phyloP scores from a whole-genome alignment of 2,888 invertebrate genomes.

The Coenonympha glycerion region DNA sequence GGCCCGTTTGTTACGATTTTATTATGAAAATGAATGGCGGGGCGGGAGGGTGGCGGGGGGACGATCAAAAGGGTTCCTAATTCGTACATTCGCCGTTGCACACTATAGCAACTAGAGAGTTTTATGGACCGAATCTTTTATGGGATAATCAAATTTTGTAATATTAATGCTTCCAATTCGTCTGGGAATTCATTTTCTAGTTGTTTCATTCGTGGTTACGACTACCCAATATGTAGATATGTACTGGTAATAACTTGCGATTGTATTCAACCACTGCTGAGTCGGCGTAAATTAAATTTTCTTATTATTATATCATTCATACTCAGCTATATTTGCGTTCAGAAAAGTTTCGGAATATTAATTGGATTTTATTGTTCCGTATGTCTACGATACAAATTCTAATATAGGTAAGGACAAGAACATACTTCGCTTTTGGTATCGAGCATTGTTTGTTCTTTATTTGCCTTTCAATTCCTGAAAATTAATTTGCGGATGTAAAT shows the following conservation, averaged over 20 bases:
- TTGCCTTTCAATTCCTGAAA: constrained; percentile 55
- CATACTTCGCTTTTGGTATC: constrained; percentile 4
- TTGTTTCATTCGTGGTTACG: constrained; percentile 27
- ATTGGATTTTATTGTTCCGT: constrained; percentile 12
- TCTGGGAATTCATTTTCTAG: constrained; percentile 57
- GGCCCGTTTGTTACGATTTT: constrained; percentile 74
- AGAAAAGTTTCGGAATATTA: constrained; percentile 8
- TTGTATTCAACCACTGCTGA: not conserved
- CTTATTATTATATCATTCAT: constrained; percentile 11
- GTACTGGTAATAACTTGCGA: constrained; percentile 4
- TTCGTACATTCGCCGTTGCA: constrained; percentile 69
- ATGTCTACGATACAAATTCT: no score
- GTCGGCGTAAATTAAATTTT: constrained; percentile 1
- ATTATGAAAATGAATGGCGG: constrained; percentile 76
- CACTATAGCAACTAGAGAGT: constrained; percentile 70
- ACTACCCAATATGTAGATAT: constrained; percentile 5
- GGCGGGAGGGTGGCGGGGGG: constrained; percentile 36
- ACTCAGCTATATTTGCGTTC: not conserved
- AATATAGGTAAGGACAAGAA: constrained; percentile 7
- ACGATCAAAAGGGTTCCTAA: constrained; percentile 74
- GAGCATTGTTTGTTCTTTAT: constrained; percentile 13
- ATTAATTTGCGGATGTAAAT: constrained; percentile 63
- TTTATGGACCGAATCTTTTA: constrained; percentile 75
- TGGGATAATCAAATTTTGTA: constrained; percentile 76
- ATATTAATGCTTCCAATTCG: constrained; percentile 70